Conservation (phyloP, 2,797 vertebrate genomes). For the Cryptoprocta ferox region DNA sequence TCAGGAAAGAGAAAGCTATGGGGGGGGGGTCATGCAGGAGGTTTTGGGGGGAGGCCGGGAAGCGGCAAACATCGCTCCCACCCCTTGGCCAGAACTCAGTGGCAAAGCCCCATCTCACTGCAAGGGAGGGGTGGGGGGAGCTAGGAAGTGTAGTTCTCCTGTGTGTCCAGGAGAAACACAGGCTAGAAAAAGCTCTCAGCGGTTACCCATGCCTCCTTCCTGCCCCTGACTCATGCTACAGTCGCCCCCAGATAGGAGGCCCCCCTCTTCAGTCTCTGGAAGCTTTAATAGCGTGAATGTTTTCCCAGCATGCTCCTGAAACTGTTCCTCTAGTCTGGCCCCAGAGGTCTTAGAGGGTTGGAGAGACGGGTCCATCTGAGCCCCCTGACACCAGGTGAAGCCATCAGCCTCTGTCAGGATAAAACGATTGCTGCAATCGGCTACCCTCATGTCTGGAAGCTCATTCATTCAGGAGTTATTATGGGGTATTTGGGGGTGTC, state of each 20-base stretch:
- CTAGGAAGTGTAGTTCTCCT: background rate
- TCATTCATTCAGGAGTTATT: background rate
- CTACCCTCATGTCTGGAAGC: background rate
- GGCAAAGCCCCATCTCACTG: background rate
- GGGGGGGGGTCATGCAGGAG: background rate
- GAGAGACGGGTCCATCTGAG: background rate
- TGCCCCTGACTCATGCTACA: background rate
- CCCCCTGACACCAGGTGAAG: background rate
- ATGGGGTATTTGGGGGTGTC: no score
- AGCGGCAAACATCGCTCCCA: no score
- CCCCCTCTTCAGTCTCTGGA: background rate
- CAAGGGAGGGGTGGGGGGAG: background rate
- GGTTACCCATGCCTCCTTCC: background rate
- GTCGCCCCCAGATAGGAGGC: background rate
- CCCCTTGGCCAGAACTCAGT: background rate
- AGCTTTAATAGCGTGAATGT: background rate
- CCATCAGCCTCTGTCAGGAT: background rate
- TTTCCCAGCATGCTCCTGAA: background rate
- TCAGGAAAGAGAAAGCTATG: background rate
- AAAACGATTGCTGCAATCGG: background rate
- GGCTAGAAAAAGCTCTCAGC: background rate
- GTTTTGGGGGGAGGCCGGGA: background rate
- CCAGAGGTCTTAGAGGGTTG: background rate
- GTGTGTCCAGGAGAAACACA: background rate
- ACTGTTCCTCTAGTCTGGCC: background rate